Percentiles rank a stretch among this genome's conserved stretches.
Conservation (phyloP, 2,797 vertebrate genomes). For the Varecia variegata region DNA sequence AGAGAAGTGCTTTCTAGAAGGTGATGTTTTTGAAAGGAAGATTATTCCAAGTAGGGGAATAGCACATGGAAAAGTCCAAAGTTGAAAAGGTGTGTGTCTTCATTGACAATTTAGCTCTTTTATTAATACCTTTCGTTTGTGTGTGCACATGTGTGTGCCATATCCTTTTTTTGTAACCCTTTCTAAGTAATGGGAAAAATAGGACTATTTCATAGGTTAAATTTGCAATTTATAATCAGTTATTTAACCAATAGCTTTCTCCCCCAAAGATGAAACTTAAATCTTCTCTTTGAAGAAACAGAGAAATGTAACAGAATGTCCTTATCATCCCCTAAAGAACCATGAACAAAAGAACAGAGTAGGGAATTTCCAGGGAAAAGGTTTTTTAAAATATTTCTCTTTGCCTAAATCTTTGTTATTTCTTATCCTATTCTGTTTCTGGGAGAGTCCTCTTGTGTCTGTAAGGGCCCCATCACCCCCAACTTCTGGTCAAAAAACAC, state of each 20-base stretch:
- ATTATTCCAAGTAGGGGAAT: not conserved
- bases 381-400: not conserved
- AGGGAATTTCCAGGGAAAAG: not conserved
- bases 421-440: not conserved
- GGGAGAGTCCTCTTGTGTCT: not conserved
- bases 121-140: not conserved
- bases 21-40: not conserved
- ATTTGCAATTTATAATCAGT: not conserved
- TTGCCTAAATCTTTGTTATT: conserved; percentile 15
- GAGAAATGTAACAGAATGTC: conserved; percentile 6
- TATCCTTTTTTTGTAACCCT: not conserved
- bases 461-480: not conserved
- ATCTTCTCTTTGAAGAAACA: conserved; percentile 33
- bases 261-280: not conserved
- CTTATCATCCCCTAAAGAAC: not conserved
- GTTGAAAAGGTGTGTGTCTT: not conserved
- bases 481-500: not conserved
- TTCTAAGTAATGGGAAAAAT: not conserved
- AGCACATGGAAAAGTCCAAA: not conserved
- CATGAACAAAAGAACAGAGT: conserved; percentile 14
- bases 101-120: not conserved
- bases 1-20: not conserved
- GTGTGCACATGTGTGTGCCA: not conserved
- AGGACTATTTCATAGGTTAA: not conserved
- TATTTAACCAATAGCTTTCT: conserved; percentile 18